A percentile compares a stretch with the other conserved stretches of the same genome.
Evolutionary conservation across 2,797 vertebrate species (phyloP).

Genomic region (Notamacropus eugenii): DNA sequence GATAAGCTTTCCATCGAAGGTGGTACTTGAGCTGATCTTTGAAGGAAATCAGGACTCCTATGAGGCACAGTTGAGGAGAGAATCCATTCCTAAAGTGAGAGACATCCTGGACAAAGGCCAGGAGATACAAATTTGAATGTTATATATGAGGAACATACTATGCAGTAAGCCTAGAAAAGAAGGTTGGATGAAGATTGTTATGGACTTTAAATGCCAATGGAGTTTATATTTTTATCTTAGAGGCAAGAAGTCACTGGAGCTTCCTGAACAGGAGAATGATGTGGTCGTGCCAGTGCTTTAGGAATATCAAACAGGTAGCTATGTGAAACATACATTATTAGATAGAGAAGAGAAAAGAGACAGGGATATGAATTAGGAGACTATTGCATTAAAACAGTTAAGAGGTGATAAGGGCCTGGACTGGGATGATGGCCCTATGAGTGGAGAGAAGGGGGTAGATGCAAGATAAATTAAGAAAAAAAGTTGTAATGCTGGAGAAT

Average conservation of each 20-base stretch:
- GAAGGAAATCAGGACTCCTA: background rate
- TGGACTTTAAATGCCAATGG: background rate
- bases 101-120: background rate
- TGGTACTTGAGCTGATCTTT: background rate
- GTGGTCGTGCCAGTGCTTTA: background rate
- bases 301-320: background rate
- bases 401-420: background rate
- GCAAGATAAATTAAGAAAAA: background rate
- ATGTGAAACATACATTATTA: background rate
- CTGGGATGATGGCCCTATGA: background rate
- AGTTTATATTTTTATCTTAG: background rate
- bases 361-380: background rate
- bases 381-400: background rate
- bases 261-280: background rate
- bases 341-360: background rate
- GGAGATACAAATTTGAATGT: background rate
- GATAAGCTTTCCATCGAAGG: background rate
- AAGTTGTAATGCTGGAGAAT: background rate
- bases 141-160: background rate
- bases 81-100: background rate
- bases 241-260: background rate
- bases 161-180: background rate
- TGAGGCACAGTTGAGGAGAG: background rate
- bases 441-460: background rate
- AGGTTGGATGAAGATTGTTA: background rate